These are phyloP conservation scores for Atherix ibis DNA, from an alignment of 2,888 invertebrate species.

Conservation along the genomic window DNA sequence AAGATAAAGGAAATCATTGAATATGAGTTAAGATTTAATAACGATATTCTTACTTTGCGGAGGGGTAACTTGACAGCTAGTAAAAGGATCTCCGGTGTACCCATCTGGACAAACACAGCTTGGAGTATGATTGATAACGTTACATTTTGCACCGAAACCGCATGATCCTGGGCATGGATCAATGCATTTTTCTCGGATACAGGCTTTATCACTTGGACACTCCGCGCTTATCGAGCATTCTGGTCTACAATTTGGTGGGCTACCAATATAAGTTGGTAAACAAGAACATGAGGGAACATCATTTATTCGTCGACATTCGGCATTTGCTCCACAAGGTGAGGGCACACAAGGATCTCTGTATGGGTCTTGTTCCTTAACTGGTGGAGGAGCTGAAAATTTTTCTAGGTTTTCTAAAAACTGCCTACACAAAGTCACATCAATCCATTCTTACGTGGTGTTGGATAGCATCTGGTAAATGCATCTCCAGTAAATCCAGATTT, in stretches of 20 bases:
- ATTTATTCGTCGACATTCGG: slow-evolving; percentile 39
- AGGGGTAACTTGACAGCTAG: slow-evolving; percentile 13
- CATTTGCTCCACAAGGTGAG: slow-evolving; percentile 50
- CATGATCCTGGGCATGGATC: slow-evolving; percentile 57
- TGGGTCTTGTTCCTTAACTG: slow-evolving; percentile 15
- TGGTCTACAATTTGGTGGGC: slow-evolving; percentile 50
- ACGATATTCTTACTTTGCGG: slow-evolving; percentile 6
- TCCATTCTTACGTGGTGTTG: slow-evolving; percentile 42
- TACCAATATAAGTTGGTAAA: slow-evolving; percentile 41
- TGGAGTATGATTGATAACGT: slow-evolving; percentile 44
- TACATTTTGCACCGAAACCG: slow-evolving; percentile 40
- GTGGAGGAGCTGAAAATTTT: slow-evolving; percentile 7
- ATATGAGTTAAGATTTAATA: no score
- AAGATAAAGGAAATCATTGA: no score
- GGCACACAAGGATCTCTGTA: slow-evolving; percentile 45
- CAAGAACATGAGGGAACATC: slow-evolving; percentile 46
- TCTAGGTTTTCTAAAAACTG: not conserved
- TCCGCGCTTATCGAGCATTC: slow-evolving; percentile 51
- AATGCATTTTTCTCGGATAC: slow-evolving; percentile 45
- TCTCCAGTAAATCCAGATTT: slow-evolving; percentile 47
- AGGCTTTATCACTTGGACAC: slow-evolving; percentile 47
- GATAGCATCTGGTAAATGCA: slow-evolving; percentile 35
- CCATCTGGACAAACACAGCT: slow-evolving; percentile 44
- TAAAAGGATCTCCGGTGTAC: slow-evolving; percentile 46
- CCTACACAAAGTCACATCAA: no score